Conservation (phyloP, 2,797 vertebrate genomes). For the Takifugu rubripes region DNA sequence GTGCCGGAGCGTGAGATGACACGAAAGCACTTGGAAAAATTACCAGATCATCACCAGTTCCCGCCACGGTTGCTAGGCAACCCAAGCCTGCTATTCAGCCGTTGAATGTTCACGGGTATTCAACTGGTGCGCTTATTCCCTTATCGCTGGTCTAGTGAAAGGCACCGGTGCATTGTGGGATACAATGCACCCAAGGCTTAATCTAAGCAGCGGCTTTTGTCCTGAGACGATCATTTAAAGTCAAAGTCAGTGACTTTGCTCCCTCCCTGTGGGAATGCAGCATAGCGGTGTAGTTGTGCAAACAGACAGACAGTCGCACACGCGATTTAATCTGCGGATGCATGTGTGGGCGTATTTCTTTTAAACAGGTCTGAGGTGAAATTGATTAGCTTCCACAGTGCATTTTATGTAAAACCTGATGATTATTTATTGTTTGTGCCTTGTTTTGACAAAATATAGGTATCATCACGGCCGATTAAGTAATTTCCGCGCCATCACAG, state of each 20-base stretch:
- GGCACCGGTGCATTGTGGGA: constrained; percentile 67
- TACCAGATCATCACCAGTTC: constrained; percentile 57
- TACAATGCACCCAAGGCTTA: constrained; percentile 59
- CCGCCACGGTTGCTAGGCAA: constrained; percentile 83
- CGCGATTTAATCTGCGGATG: constrained; percentile 12
- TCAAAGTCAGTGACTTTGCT: constrained; percentile 40
- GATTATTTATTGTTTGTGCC: neutral
- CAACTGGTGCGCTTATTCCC: constrained; percentile 70
- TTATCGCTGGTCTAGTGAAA: constrained; percentile 81
- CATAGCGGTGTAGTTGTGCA: constrained; percentile 18
- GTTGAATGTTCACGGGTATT: constrained; percentile 53
- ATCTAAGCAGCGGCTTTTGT: constrained; percentile 45
- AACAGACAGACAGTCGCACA: constrained; percentile 16
- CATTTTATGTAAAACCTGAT: neutral
- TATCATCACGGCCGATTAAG: neutral
- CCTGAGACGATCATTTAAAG: constrained; percentile 28
- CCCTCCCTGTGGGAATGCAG: constrained; percentile 20
- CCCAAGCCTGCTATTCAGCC: constrained; percentile 65
- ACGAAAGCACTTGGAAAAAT: constrained; percentile 52
- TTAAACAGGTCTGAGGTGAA: constrained; percentile 31
- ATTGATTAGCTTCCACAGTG: constrained; percentile 20
- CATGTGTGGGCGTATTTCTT: constrained; percentile 23
- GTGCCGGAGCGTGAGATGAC: constrained; percentile 39
- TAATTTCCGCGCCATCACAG: constrained; percentile 2
- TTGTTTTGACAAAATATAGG: neutral